Conservation (phyloP, 1,140 invertebrate species). For the Acromyrmex heyeri region DNA sequence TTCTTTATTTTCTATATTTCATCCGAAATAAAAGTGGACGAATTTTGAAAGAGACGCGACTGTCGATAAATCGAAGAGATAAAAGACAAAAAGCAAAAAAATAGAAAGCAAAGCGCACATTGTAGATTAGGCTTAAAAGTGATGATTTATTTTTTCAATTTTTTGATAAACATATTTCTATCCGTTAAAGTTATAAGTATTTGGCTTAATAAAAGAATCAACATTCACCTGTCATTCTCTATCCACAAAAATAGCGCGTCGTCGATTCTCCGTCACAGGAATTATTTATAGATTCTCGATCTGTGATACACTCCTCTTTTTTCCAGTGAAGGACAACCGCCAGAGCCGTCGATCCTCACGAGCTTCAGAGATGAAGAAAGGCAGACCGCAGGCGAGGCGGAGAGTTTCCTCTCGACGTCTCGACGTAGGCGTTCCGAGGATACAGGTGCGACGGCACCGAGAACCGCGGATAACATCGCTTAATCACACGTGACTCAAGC, state of each 20-base stretch:
- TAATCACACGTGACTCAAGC: slow-evolving; percentile 84
- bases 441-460: slow-evolving; percentile 82
- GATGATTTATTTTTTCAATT: too few relatives aligned
- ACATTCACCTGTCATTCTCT: too few relatives aligned
- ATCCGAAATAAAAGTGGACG: too few relatives aligned
- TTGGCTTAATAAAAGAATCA: not conserved
- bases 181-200: too few relatives aligned
- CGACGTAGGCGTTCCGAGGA: slow-evolving; percentile 79
- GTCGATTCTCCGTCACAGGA: not conserved
- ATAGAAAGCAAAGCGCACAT: too few relatives aligned
- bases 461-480: slow-evolving; percentile 84
- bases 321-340: slow-evolving; percentile 66
- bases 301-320: not conserved
- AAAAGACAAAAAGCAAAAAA: too few relatives aligned
- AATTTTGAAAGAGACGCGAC: too few relatives aligned
- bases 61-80: too few relatives aligned
- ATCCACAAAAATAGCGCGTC: slow-evolving; percentile 2
- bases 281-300: slow-evolving; percentile 22
- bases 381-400: slow-evolving; percentile 34
- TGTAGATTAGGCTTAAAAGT: too few relatives aligned
- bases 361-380: slow-evolving; percentile 63
- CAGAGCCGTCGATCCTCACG: slow-evolving; percentile 61
- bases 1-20: too few relatives aligned
- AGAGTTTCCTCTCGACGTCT: slow-evolving; percentile 76
- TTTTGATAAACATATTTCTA: too few relatives aligned